These are phyloP conservation scores for Alentia gelatinosa DNA, from an alignment of 2,888 invertebrate species.

Conservation along the genomic window DNA sequence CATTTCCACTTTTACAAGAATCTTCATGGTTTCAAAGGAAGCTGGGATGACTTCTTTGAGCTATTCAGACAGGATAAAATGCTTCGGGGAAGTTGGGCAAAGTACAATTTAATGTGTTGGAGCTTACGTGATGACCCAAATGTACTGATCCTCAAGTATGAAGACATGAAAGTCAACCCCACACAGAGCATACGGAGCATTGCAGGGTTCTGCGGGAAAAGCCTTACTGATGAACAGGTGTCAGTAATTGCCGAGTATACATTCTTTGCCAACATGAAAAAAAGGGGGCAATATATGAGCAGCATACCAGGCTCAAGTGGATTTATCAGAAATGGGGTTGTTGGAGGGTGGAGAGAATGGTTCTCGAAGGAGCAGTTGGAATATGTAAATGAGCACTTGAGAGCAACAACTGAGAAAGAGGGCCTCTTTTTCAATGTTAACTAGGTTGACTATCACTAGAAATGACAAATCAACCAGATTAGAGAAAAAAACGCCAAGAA, in stretches of 20 bases:
- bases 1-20: constrained; percentile 10
- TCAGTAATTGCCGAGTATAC: background rate
- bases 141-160: constrained; percentile 17
- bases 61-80: constrained; percentile 4
- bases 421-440: background rate
- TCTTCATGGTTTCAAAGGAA: background rate
- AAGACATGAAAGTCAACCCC: constrained; percentile 16
- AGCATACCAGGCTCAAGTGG: background rate
- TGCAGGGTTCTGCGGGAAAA: constrained; percentile 24
- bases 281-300: background rate
- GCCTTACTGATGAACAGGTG: constrained; percentile 9
- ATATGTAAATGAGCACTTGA: background rate
- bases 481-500: too few relatives aligned
- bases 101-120: background rate
- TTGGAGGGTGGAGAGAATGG: background rate
- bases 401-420: background rate
- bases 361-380: constrained; percentile 15
- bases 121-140: background rate
- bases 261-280: background rate
- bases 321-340: constrained; percentile 6
- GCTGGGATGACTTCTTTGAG: constrained; percentile 33
- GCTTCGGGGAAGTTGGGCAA: background rate
- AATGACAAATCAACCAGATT: too few relatives aligned
- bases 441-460: too few relatives aligned
- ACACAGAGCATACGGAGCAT: background rate